Evolutionary conservation across 1,140 invertebrate genomes (phyloP), one percentile per base, ranked within the genome.

Genomic region (Lucilia cuprina): DNA sequence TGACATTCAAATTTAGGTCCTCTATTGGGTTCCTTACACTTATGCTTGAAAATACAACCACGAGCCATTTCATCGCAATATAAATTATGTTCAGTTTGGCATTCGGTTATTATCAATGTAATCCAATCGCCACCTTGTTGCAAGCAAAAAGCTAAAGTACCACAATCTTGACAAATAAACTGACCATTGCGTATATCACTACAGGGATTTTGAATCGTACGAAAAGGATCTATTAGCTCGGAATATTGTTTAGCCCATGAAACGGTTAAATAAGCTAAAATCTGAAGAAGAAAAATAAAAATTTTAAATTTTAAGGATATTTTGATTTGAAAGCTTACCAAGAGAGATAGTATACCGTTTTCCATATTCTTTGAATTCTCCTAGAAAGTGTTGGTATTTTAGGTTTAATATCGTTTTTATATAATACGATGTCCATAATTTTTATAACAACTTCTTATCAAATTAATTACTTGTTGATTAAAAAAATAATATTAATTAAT

Each of bases 161-260:
- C 35, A 83, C 89, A 90, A 47, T 89, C 86, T 5, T 89, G 74
- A 74, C 89, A 90, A 0, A 89, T 82, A 10, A 90, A 89, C 19
- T 88, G 88, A 0, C 86, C 82, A 21, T 85, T 12, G 5, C 86
- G 86, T 65, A 89, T 80, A 65, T 88, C 84, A 74, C 85, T 85
- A 41, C 88, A 89, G 4, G 88, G 88, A 87, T 89, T 89, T 5
- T 60, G 17, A 8, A 86, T 82, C 2, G 84, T 50, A 5, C 75
- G 83, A 0, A 50, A 84, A 9, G 85, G 84, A 19, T 87, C 87
- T 1, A 85, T 83, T 13, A 82, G 30, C 12, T 34, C 17, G 5
- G 47, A 80, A 80, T 80, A 80, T 49, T 80, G 41, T 7, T 25
- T 13, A n/a, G 47, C 41, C 5, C 9, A 41, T 55, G 17, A 13